Evolutionary conservation across 2,888 invertebrate genomes (phyloP), one percentile per base, ranked within the genome.

Genomic region (Oligia strigilis): DNA sequence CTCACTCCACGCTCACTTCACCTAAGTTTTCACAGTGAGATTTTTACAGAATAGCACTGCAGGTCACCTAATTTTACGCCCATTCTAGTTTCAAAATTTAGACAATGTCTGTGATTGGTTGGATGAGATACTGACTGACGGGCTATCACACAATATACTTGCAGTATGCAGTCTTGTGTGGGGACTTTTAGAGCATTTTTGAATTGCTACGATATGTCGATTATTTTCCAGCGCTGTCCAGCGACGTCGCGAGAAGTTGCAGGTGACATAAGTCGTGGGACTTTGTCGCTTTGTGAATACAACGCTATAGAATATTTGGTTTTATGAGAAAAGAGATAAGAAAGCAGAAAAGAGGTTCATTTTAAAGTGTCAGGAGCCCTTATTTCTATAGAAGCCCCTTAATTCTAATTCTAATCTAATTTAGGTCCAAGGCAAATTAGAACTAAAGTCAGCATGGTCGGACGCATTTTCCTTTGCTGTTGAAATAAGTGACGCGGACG

Each of bases 361-460:
- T 36, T 64, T 64, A 19, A 14, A 62, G 9, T 9, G 19, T 4
- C 64, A 64, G 19, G 64, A 64, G 19, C n/a, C 40, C 43, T 43
- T 13, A 23, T 40, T 66, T 66, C 23, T 40, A 66, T 8, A 66
- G 6, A 23, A 66, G 40, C 13, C 23, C 40, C 1, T 23, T 14
- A 8, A 65, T 65, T 19, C 19, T 19, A 36, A 43, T 43, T 9
- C 19, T 40, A 23, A 40, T 40, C 2, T 46, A 69, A 49, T 69
- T 29, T 65, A 76, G 76, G 40, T 78, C 36, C 60, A 19, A 60
- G 76, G 76, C 6, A 77, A 49, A 19, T 11, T 76, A 49, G 77
- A n/a, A 60, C 0, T 76, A 19, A 19, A 4, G 0, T 49, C 76
- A 40, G 14, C 3, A 36, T 62, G n/a, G 60, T 60, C 60, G n/a